These are phyloP conservation scores for Caerostris extrusa DNA, from an alignment of 1,140 invertebrate species.

Conservation along the genomic window DNA sequence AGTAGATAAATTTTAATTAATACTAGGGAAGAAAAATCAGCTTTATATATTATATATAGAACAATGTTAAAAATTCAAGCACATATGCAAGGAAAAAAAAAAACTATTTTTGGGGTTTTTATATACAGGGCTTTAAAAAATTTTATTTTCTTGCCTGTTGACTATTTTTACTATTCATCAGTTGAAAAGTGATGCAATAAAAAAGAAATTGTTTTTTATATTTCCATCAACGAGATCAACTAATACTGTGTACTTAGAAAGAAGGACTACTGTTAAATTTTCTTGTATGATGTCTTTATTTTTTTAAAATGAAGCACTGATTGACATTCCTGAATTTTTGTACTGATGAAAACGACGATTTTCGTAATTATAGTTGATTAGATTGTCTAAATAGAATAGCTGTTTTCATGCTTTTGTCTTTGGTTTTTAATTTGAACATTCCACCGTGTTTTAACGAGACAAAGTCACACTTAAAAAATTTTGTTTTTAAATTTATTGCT, in stretches of 20 bases:
- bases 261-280: constrained; percentile 75
- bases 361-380: constrained; percentile 37
- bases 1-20: constrained; percentile 53
- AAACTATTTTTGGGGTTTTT: constrained; percentile 72
- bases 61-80: constrained; percentile 53
- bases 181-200: constrained; percentile 38
- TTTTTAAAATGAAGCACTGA: constrained; percentile 74
- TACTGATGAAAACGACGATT: constrained; percentile 52
- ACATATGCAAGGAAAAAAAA: constrained; percentile 12
- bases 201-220: constrained; percentile 73
- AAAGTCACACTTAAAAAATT: no score
- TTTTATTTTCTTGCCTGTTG: constrained; percentile 75
- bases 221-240: constrained; percentile 46
- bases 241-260: constrained; percentile 65
- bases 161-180: constrained; percentile 54
- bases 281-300: constrained; percentile 77
- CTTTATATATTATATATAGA: constrained; percentile 4
- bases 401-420: not conserved
- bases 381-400: not conserved
- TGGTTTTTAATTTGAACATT: constrained; percentile 29
- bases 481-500: no score
- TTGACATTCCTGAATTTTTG: constrained; percentile 76
- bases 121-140: constrained; percentile 65
- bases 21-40: not conserved
- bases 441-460: constrained; percentile 30